Evolutionary conservation across 1,140 invertebrate species (phyloP).

Genomic region (Tachypleus tridentatus): DNA sequence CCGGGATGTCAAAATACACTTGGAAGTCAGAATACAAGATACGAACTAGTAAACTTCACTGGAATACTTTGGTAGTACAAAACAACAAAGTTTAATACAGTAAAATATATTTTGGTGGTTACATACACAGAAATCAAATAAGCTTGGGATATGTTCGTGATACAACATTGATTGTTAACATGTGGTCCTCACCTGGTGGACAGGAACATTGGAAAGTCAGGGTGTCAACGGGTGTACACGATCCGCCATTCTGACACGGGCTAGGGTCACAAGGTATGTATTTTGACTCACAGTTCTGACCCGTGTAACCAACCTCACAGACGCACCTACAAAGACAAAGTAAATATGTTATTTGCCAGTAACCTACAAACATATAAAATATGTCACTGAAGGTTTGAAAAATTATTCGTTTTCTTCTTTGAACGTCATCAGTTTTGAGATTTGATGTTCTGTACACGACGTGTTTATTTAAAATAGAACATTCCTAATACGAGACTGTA

Average conservation of each 20-base stretch:
- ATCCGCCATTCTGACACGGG: slow-evolving; percentile 77
- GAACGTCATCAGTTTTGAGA: no score
- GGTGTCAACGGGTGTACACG: slow-evolving; percentile 57
- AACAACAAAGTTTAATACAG: no score
- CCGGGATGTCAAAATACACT: no score
- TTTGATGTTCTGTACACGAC: background rate
- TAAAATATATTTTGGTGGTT: background rate
- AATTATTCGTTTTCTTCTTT: no score
- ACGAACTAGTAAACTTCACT: no score
- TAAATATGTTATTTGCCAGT: background rate
- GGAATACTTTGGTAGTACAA: no score
- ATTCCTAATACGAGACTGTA: no score
- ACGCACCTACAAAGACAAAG: slow-evolving; percentile 54
- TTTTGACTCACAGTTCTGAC: slow-evolving; percentile 74
- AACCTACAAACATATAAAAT: background rate
- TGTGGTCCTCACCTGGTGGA: slow-evolving; percentile 54
- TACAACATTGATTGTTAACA: no score
- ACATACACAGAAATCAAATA: background rate
- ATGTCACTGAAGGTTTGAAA: background rate
- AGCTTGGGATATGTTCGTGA: no score
- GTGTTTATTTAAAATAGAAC: no score
- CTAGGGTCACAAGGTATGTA: slow-evolving; percentile 83
- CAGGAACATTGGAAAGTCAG: slow-evolving; percentile 72
- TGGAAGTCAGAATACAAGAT: no score
- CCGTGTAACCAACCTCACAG: slow-evolving; percentile 76